These are phyloP conservation scores for Orchestia grillus DNA, from an alignment of 1,140 invertebrate genomes.

Conservation along the genomic window DNA sequence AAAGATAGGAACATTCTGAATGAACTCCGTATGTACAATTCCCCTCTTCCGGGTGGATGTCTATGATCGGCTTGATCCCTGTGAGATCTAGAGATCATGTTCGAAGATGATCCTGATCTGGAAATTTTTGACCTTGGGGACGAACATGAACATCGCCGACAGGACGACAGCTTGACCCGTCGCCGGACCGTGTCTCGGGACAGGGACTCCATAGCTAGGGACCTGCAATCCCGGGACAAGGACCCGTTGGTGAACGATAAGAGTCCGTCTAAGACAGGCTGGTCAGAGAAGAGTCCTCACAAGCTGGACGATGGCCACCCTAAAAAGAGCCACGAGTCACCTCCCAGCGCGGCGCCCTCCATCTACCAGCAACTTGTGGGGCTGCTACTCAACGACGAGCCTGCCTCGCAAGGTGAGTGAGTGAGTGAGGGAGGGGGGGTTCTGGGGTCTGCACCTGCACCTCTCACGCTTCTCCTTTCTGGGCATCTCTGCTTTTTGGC, in stretches of 20 bases:
- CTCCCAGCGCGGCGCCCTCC: constrained; percentile 27
- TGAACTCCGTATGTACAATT: background rate
- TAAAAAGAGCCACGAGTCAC: constrained; percentile 10
- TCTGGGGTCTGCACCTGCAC: background rate
- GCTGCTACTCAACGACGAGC: background rate
- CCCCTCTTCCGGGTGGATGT: background rate
- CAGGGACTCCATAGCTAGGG: background rate
- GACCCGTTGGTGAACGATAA: constrained; percentile 10
- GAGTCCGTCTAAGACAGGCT: background rate
- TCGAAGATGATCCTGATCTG: constrained; percentile 23
- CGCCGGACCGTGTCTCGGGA: constrained; percentile 9
- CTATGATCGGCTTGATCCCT: background rate
- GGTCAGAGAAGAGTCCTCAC: background rate
- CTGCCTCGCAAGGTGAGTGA: background rate
- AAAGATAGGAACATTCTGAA: background rate
- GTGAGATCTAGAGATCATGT: constrained; percentile 5
- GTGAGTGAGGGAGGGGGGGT: background rate
- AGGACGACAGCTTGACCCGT: background rate
- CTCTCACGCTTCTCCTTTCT: too few relatives aligned
- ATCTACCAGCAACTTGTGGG: constrained; percentile 49
- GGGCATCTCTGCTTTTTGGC: too few relatives aligned
- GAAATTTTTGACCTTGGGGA: constrained; percentile 34
- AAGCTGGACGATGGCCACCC: background rate
- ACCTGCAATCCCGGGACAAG: background rate
- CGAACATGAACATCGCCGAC: background rate